Evolutionary conservation across 1,140 invertebrate genomes (phyloP), one percentile per base, ranked within the genome.

Genomic region (Zaprionus ornatus): DNA sequence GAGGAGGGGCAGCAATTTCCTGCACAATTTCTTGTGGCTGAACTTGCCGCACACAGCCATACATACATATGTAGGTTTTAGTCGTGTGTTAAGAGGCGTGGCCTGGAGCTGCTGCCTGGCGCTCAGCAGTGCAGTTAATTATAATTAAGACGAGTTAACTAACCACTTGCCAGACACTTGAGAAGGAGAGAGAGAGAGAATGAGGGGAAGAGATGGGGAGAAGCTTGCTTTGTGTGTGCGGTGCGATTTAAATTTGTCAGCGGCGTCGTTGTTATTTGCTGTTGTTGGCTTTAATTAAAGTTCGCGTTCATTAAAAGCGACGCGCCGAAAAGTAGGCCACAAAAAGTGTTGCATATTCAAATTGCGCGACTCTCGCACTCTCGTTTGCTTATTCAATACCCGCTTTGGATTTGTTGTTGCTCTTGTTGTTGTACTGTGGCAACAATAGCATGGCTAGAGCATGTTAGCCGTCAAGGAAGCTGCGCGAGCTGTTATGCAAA

Each of bases 61-160:
- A 17, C 35, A 37, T 13, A n/a, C n/a, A n/a, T n/a, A n/a, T n/a
- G n/a, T n/a, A n/a, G n/a, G n/a, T n/a, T n/a, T n/a, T n/a, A 52
- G 17, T 56, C 29, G 66, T 48, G 42, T 61, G 63, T 73, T 55
- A 68, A 52, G 45, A 48, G 45, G 45, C 45, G 19, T 50, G 45
- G 45, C 45, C 7, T n/a, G 37, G 37, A 2, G 13, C 37, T 13
- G 37, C 37, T n/a, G 37, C 37, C 50, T 40, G 66, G 35, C 65
- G 60, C 45, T 68, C 80, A 82, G 61, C 72, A 85, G 87, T 79
- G 79, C 82, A 92, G 91, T 92, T 92, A 92, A 92, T 92, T 92
- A 92, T 91, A 92, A 92, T 92, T 92, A 92, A 91, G 91, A 77
- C 84, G 64, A 90, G 91, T 86, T 92, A 90, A 91, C 87, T 90